These are phyloP conservation scores for Henricia sp. DNA, from an alignment of 53 echinoderm and acorn worm genomes.

Conservation along the genomic window DNA sequence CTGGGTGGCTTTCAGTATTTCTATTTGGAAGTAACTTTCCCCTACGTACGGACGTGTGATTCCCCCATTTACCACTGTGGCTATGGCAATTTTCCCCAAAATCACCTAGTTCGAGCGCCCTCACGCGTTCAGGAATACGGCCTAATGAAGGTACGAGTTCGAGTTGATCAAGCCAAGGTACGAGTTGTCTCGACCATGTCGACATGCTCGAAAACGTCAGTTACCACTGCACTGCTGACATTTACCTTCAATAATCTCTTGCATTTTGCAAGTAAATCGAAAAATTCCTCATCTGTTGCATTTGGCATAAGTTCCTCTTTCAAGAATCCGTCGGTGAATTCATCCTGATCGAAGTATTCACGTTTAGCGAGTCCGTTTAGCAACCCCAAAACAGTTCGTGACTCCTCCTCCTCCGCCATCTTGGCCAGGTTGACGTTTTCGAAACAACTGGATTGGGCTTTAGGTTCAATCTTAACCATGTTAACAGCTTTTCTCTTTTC, in stretches of 20 bases:
- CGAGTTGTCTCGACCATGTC: background rate
- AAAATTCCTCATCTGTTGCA: slow-evolving; percentile 78
- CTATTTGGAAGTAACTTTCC: too few relatives aligned
- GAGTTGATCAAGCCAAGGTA: background rate
- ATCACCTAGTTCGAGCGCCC: too few relatives aligned
- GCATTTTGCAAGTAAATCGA: slow-evolving; percentile 77
- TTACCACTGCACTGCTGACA: background rate
- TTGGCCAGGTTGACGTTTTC: background rate
- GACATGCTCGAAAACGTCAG: background rate
- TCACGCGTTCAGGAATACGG: too few relatives aligned
- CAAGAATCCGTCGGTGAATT: slow-evolving; percentile 81
- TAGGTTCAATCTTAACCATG: too few relatives aligned
- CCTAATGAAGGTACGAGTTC: too few relatives aligned
- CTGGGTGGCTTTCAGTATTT: too few relatives aligned
- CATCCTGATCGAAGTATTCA: slow-evolving; percentile 82
- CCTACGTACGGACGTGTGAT: too few relatives aligned
- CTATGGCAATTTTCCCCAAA: too few relatives aligned
- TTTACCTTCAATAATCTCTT: slow-evolving; percentile 84
- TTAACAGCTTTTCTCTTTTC: too few relatives aligned
- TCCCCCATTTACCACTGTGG: too few relatives aligned
- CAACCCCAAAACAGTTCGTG: slow-evolving; percentile 70
- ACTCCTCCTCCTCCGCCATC: slow-evolving; percentile 78
- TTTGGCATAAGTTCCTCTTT: slow-evolving; percentile 85
- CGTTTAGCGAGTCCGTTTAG: slow-evolving; percentile 92
- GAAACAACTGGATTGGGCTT: too few relatives aligned